Base-by-base conservation (phyloP, 2,797 vertebrate genomes). In the Phalloptychus januarius region DNA sequence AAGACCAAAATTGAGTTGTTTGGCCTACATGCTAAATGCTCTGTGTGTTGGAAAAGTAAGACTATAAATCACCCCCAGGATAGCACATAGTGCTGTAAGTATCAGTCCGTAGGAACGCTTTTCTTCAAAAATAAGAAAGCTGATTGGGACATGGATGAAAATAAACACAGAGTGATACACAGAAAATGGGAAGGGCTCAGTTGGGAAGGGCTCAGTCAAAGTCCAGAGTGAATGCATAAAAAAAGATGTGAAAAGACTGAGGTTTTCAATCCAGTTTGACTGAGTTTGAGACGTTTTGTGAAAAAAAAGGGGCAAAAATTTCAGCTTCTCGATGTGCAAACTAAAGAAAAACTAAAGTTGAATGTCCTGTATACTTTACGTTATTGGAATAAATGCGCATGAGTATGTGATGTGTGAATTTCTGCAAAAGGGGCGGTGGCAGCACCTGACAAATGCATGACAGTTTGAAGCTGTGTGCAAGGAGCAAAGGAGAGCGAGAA, bases 381-480 rank as follows among this genome's bases (percentile, higher is more conserved):
- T 61, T 33, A 15, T 44, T 70, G 65, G 72, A 80, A 83, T 72
- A 76, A 86, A 75, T 85, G 87, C 45, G 69, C 74, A 50, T 78
- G 36, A 25, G 31, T n/a, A 48, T 40, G 33, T 52, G 46, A 15
- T 50, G 31, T 52, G 48, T 58, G 79, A 83, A 74, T 70, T 73
- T 71, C 81, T 80, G 84, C 80, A 77, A 45, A 76, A 18, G 54
- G 71, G 75, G 78, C 72, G 74, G 80, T 69, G 88, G 85, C 85
- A 86, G 33, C 23, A 0, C 71, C 72, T 82, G 46, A 87, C 79
- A 84, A 90, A 86, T 69, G 74, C 76, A 88, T 85, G 77, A 86
- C 88, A 86, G 75, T 81, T 72, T 85, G 83, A 88, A 79, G 79
- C 80, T 84, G 76, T 80, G 40, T 75, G 73, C 85, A 77, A 84